Percentiles rank a stretch among this genome's conserved stretches.
Evolutionary conservation across 2,888 invertebrate species (phyloP).

Genomic region (Anoplius nigerrimus): DNA sequence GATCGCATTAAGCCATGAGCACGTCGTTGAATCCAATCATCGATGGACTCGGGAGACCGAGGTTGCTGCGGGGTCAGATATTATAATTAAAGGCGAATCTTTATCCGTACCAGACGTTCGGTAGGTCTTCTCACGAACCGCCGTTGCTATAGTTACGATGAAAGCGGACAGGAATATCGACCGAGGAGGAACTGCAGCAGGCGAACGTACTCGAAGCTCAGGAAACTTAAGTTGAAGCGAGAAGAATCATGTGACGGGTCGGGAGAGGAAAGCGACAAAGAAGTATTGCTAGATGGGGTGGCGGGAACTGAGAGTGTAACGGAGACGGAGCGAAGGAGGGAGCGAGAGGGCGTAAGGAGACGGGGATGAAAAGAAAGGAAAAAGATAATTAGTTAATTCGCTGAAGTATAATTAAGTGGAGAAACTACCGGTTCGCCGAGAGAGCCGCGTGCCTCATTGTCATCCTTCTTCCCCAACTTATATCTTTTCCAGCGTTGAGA

Average conservation of each 20-base stretch:
- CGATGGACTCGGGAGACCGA: constrained; percentile 5
- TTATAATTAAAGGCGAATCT: constrained; percentile 65
- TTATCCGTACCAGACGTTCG: constrained; percentile 56
- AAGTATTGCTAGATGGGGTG: not conserved
- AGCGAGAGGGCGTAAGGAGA: constrained; percentile 10
- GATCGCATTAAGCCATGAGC: constrained; percentile 44
- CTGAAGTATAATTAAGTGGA: constrained; percentile 55
- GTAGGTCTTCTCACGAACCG: constrained; percentile 56
- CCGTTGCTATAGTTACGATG: constrained; percentile 68
- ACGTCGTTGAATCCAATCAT: constrained; percentile 28
- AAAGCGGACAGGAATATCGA: constrained; percentile 66
- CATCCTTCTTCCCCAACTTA: not conserved
- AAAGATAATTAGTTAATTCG: constrained; percentile 62
- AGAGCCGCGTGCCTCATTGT: constrained; percentile 13
- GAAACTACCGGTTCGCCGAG: constrained; percentile 27
- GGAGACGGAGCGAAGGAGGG: constrained; percentile 8
- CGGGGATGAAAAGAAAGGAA: constrained; percentile 23
- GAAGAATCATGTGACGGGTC: constrained; percentile 34
- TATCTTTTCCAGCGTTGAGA: constrained; percentile 4
- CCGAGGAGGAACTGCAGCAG: constrained; percentile 57
- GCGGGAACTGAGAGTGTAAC: constrained; percentile 6
- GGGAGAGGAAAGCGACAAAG: not conserved
- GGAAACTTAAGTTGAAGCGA: constrained; percentile 48
- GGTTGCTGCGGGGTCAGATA: constrained; percentile 37
- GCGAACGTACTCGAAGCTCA: constrained; percentile 54